Evolutionary conservation across 23 tunicate genomes (phyloP).

Genomic region (Clavelina lepadiformis): DNA sequence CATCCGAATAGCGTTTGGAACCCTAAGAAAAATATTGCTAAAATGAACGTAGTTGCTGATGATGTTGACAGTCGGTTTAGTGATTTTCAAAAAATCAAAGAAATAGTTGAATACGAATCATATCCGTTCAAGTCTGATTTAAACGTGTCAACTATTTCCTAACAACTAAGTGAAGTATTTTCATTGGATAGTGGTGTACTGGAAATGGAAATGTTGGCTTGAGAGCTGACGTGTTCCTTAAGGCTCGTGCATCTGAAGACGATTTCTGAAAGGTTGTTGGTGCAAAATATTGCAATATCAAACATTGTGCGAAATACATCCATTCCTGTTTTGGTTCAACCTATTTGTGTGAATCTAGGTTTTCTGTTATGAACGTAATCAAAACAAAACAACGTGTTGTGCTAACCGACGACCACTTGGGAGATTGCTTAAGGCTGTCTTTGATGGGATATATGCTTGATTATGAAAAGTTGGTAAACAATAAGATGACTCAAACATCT

Average conservation of each 20-base stretch:
- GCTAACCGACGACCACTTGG: constrained; percentile 10
- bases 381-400: constrained; percentile 16
- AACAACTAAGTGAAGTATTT: constrained; percentile 27
- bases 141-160: constrained; percentile 19
- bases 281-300: constrained; percentile 15
- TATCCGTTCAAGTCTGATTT: constrained; percentile 35
- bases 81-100: constrained; percentile 24
- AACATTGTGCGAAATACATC: constrained; percentile 22
- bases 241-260: constrained; percentile 21
- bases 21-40: constrained; percentile 21
- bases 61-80: constrained; percentile 24
- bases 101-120: constrained; percentile 17
- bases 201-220: constrained; percentile 36
- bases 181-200: constrained; percentile 17
- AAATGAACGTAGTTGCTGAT: constrained; percentile 20
- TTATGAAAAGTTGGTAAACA: background rate
- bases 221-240: constrained; percentile 30
- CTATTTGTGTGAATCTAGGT: constrained; percentile 10
- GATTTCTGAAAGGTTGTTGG: constrained; percentile 24
- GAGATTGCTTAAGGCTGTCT: constrained; percentile 1
- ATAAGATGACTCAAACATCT: background rate
- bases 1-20: constrained; percentile 2
- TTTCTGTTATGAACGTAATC: constrained; percentile 1
- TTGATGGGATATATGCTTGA: background rate
- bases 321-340: constrained; percentile 24